Evolutionary conservation across 92 coral and sea anemone genomes (phyloP).

Genomic region (Siderastrea radians): DNA sequence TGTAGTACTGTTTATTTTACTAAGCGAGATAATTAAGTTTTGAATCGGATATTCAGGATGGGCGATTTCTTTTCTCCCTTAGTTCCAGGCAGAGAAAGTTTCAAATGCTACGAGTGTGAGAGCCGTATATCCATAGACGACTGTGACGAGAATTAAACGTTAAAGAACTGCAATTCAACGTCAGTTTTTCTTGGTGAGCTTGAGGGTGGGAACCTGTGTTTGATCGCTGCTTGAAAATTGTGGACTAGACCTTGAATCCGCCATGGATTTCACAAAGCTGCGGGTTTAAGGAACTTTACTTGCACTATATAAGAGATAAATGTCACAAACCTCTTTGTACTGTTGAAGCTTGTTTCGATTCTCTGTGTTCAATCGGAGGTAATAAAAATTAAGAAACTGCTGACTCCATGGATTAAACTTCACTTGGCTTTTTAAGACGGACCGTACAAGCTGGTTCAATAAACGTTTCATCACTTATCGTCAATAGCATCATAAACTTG

Average conservation of each 20-base stretch:
- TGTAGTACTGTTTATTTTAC: too few relatives aligned
- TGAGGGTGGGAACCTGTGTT: constrained; percentile 1
- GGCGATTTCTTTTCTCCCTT: neutral
- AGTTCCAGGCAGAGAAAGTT: neutral
- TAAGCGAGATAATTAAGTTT: too few relatives aligned
- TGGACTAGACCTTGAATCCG: constrained; percentile 10
- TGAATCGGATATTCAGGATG: too few relatives aligned
- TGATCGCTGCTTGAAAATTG: constrained; percentile 29
- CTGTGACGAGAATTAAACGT: neutral
- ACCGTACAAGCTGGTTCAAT: too few relatives aligned
- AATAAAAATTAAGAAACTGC: neutral
- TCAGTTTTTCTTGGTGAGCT: neutral
- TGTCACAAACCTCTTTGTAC: constrained; percentile 3
- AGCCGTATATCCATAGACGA: constrained; percentile 19
- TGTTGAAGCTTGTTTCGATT: constrained; percentile 5
- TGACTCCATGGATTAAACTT: neutral
- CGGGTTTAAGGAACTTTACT: constrained; percentile 10
- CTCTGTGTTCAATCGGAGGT: neutral
- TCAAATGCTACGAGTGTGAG: constrained; percentile 19
- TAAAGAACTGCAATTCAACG: neutral
- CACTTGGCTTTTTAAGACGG: too few relatives aligned
- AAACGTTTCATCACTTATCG: too few relatives aligned
- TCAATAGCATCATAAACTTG: too few relatives aligned
- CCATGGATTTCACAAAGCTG: neutral
- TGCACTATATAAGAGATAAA: constrained; percentile 6